Evolutionary conservation across 2,888 invertebrate genomes (phyloP).

Genomic region (Tenodera sinensis): DNA sequence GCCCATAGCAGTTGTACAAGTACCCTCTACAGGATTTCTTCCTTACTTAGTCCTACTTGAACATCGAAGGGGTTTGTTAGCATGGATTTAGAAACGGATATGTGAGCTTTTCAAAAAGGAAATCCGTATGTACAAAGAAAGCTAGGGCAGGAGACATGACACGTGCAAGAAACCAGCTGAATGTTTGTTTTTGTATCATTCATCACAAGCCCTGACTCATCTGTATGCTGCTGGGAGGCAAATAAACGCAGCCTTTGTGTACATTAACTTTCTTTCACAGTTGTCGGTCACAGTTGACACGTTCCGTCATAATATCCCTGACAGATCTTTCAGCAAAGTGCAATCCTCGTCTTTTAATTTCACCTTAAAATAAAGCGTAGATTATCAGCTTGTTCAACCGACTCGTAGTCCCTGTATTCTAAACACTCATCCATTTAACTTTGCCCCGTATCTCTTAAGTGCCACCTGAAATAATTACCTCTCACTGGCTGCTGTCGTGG

Average conservation of each 20-base stretch:
- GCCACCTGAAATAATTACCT: too few relatives aligned
- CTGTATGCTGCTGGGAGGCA: neutral
- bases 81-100: neutral
- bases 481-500: too few relatives aligned
- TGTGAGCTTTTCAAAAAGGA: neutral
- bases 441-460: too few relatives aligned
- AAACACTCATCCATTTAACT: too few relatives aligned
- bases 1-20: too few relatives aligned
- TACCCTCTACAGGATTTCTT: too few relatives aligned
- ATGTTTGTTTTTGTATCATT: neutral
- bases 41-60: too few relatives aligned
- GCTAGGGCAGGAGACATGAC: neutral
- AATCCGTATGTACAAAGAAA: neutral
- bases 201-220: neutral
- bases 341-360: too few relatives aligned
- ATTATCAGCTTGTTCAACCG: too few relatives aligned
- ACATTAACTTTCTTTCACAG: neutral
- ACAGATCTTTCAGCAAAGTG: too few relatives aligned
- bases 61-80: neutral
- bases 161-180: neutral
- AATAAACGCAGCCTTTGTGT: neutral
- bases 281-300: neutral
- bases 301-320: neutral
- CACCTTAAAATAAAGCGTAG: too few relatives aligned
- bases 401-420: too few relatives aligned